Evolutionary conservation across 2,113 vertebrate genomes (phyloP), one percentile per base, ranked within the genome.

Genomic region (Pseudolaguvia tuberculata): DNA sequence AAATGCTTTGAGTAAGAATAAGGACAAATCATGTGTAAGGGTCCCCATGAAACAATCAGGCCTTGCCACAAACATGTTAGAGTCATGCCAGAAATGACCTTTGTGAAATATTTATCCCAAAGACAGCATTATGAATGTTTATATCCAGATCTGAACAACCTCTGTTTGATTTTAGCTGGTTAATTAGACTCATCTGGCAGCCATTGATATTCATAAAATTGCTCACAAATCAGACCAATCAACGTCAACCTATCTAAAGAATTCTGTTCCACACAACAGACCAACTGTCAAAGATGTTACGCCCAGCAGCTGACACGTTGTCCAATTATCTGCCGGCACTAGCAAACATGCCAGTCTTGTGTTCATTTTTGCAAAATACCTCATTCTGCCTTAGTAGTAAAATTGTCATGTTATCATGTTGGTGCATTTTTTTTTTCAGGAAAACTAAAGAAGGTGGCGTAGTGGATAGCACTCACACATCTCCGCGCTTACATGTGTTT

Each of bases 161-260:
- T 77, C 85, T 75, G 82, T 88, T 88, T 84, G 72, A 88, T 90
- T 89, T 78, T 81, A 81, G 82, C 77, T 83, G 74, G 70, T 86
- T 87, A 89, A 90, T 90, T 90, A 85, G 85, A 83, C 85, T 85
- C 78, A 80, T 86, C 77, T 83, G 80, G 75, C 77, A 56, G 42
- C 65, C 59, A 76, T 82, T 53, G 52, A 61, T 35, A 62, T 80
- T 78, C 71, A 81, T 86, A 84, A 85, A 84, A 78, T 31, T 68
- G 57, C 42, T 73, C 62, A 69, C 79, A 85, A 77, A 76, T 45
- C 29, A 78, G 58, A 55, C 70, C 58, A 55, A 70, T 55, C 57
- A 56, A 63, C 42, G 35, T 27, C 47, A 78, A 75, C 74, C 70
- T 78, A 71, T 78, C 78, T 65, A 57, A 56, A 0, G 61, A 45